Evolutionary conservation across 35 echinoderm and acorn worm species (phyloP), one percentile per base, ranked within the genome.

Genomic region (Apostichopus parvimensis): DNA sequence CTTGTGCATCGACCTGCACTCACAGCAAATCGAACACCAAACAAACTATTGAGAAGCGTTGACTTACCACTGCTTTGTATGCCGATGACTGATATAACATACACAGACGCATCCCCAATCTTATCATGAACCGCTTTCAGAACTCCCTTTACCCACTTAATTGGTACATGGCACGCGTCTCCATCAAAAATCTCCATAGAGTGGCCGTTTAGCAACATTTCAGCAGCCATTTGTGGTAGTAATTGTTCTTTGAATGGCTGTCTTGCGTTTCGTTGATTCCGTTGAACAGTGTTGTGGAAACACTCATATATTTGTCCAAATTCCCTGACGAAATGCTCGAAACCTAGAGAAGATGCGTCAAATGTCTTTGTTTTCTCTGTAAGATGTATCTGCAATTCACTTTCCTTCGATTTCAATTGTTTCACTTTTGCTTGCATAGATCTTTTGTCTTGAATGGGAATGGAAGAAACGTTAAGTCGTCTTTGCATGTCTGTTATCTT

Each of bases 51-150:
- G 34, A 92, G 71, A 56, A 92, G 53, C 5, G 91, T 92, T 11
- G 91, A 92, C 61, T 92, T 92, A 20, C 91, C 91, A 77, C 91
- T 92, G 57, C 91, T 92, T 92, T 92, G 91, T 34, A 92, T 92
- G n/a, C 91, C 91, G 9, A 92, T 55, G 1, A 92, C 91, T 24
- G 91, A 92, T 23, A 92, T 83, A 14, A 92, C 79, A 92, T 83
- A 92, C 17, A 92, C 64, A 20, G 15, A 14, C 7, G 60, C 61
- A 45, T 92, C 71, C 9, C 65, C 52, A 5, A 68, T 14, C 4
- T 11, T 64, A 0, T 56, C 4, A 6, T 20, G 34, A 7, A 92
- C 53, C 20, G 79, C 56, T 13, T 6, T 57, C 8, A 92, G 55
- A 12, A 92, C 91, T 25, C 45, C 79, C 21, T 82, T 64, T 5